Evolutionary conservation across 2,113 vertebrate genomes (phyloP), one percentile per base, ranked within the genome.

Genomic region (Corythaixoides concolor): DNA sequence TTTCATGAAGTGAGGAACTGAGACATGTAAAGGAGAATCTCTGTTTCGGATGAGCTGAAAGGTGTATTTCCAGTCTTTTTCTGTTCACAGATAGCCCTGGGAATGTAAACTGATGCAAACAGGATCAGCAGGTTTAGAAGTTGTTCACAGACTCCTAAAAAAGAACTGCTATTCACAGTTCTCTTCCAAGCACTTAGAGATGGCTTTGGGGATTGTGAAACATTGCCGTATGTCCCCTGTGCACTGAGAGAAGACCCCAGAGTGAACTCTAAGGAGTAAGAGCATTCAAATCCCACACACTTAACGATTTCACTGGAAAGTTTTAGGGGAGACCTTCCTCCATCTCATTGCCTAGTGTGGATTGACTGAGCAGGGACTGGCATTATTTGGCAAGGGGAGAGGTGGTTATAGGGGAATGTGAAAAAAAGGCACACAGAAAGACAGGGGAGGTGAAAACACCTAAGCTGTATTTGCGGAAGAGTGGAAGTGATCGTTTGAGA

Each of bases 51-150:
- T 60, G 62, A 89, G 50, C 41, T 35, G 73, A 82, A 93, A 93
- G 81, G 80, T 92, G 14, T 89, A 27, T 89, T 96, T 89, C 73
- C 81, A 92, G 76, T 59, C 79, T 72, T 58, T 58, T 68, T 82
- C 62, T 82, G 43, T 91, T 96, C 88, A 72, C 77, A 85, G 66
- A 85, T 43, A 89, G 84, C 86, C 67, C 64, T 88, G 62, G 63
- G 47, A 95, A 73, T 59, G 84, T 62, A 95, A 87, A 96, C 80
- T 88, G 77, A 87, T 93, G 77, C 69, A 92, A 92, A 92, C 73
- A 87, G 84, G 92, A 79, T 90, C 88, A 74, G 85, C 72, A 90
- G 64, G 79, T 87, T 96, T 96, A 89, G 83, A 90, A 95, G 59
- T 66, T 66, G 39, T 85, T 97, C 86, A 47, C 74, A 88, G 59